Base-by-base conservation (phyloP, 2,797 vertebrate genomes). In the Ptychadena robeensis region DNA sequence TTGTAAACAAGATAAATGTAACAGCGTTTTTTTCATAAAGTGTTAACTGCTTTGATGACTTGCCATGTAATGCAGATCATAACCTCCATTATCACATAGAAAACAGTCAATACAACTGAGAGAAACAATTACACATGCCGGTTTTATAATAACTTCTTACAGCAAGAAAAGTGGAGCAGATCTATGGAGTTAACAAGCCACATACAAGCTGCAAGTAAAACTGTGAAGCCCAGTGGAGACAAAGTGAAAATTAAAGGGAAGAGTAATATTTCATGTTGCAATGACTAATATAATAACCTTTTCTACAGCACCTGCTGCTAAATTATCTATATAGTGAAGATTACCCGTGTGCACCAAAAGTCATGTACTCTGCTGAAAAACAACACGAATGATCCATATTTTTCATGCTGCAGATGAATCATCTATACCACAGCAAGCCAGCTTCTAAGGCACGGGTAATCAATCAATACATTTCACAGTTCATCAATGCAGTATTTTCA, bases 261-360 rank as follows among this genome's bases (percentile, higher is more conserved):
- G 22, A 68, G 67, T 79, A 38, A 79, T 69, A 27, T 61, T 79
- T 22, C 44, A 69, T 68, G 30, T 0, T 25, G 15, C 73, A 25
- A 79, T 9, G 25, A 63, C 44, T 28, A 69, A 69, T 59, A 64
- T 79, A 59, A 79, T 61, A 61, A 69, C 31, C 27, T 71, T 79
- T 35, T 44, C 15, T 44, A 37, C 53, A 25, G 15, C 5, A 31
- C 57, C 28, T 71, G 35, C 66, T 80, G 53, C 18, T 80, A 61
- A 61, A 71, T 80, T 18, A 80, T 61, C 22, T 28, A 35, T 3
- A 69, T 30, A 22, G 22, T 35, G 9, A 35, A 35, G 3, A 35
- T 35, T 35, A 35, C 34, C 34, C 9, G 34, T 9, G 9, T 9
- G 3, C 9, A 35, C 3, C 3, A 35, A 35, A 3, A 35, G 3